phyloP scores from a whole-genome alignment of 64 coral and sea anemone species.

The Pachyseris speciosa region DNA sequence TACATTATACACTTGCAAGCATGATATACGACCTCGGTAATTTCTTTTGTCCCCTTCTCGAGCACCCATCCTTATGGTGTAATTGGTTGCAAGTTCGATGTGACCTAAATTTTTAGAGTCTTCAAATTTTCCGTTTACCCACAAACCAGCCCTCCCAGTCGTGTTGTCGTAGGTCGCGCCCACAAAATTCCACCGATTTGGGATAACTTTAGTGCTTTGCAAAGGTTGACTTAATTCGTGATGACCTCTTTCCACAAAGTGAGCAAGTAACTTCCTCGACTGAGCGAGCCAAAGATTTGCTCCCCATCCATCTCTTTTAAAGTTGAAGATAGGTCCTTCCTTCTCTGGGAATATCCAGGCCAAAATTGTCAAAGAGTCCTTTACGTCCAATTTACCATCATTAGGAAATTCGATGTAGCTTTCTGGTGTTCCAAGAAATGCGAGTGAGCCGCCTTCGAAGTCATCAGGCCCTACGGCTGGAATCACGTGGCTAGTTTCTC shows the following conservation, averaged over 20 bases:
- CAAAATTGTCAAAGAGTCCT: conserved; percentile 31
- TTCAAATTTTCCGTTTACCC: conserved; percentile 35
- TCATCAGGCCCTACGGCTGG: conserved; percentile 1
- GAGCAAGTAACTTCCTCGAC: conserved; percentile 8
- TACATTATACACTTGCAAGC: conserved; percentile 23
- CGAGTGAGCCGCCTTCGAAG: conserved; percentile 18
- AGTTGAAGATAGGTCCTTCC: conserved; percentile 50
- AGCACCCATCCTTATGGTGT: conserved; percentile 22
- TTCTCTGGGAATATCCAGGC: conserved; percentile 41
- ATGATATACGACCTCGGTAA: conserved; percentile 39
- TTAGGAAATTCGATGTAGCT: conserved; percentile 63
- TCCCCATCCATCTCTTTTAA: conserved; percentile 17
- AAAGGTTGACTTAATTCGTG: background rate
- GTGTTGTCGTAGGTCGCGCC: conserved; percentile 42
- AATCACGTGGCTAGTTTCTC: background rate
- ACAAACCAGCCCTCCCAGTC: conserved; percentile 40
- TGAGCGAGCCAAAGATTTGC: conserved; percentile 37
- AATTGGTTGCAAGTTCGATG: conserved; percentile 24
- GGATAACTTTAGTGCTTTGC: conserved; percentile 26
- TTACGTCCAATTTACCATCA: conserved; percentile 28
- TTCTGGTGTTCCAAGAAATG: conserved; percentile 32
- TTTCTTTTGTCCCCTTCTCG: conserved; percentile 22
- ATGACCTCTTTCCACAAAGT: background rate
- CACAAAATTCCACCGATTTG: conserved; percentile 45
- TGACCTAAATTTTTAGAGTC: conserved; percentile 13